Conservation (phyloP, 1,140 invertebrate species). For the Maconellicoccus hirsutus region DNA sequence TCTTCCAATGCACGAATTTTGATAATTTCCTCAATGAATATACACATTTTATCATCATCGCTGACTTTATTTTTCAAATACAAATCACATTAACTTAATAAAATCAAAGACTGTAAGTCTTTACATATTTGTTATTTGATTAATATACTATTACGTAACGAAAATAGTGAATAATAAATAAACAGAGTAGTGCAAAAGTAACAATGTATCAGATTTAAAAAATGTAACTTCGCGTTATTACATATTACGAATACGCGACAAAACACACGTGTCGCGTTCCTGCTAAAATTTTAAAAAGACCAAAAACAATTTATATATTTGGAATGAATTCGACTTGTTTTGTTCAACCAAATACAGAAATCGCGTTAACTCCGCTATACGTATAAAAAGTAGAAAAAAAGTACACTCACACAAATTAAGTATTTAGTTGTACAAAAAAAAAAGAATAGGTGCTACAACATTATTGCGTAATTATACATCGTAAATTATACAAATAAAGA, state of each 20-base stretch:
- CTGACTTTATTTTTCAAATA: not conserved
- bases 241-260: not conserved
- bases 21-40: too few species aligned
- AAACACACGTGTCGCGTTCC: not conserved
- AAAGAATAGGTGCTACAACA: not conserved
- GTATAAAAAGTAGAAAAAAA: constrained; percentile 7
- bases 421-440: not conserved
- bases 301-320: not conserved
- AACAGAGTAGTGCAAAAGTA: constrained; percentile 17
- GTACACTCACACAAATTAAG: constrained; percentile 4
- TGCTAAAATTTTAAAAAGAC: not conserved
- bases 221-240: not conserved
- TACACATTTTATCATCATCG: constrained; percentile 1
- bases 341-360: not conserved
- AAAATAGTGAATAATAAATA: constrained; percentile 19
- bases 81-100: constrained; percentile 1
- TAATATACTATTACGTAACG: constrained; percentile 13
- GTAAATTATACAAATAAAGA: not conserved
- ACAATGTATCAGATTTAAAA: constrained; percentile 18
- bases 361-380: not conserved
- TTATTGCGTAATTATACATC: constrained; percentile 13
- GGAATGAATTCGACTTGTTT: not conserved
- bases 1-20: too few species aligned
- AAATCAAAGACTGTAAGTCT: not conserved
- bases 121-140: constrained; percentile 13